These are phyloP conservation scores for Tauraco hartlaubi DNA, from an alignment of 2,797 vertebrate genomes.

Conservation along the genomic window DNA sequence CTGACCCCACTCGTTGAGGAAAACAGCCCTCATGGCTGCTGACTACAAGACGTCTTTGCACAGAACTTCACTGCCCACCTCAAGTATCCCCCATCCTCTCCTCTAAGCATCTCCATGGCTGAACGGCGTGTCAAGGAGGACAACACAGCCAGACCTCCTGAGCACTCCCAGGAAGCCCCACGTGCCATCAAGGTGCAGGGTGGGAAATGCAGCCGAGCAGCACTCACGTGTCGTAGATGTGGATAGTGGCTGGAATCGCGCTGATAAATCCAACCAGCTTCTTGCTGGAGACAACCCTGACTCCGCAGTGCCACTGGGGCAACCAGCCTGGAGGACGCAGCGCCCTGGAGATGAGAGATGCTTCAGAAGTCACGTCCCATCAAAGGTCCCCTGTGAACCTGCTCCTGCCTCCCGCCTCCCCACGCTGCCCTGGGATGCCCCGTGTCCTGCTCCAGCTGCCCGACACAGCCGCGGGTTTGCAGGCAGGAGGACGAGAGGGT, in stretches of 20 bases:
- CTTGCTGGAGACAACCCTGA: slow-evolving; percentile 95
- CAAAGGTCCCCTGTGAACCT: not conserved
- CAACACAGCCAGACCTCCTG: rapidly evolving
- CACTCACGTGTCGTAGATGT: slow-evolving; percentile 93
- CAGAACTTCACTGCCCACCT: not conserved
- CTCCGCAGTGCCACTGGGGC: slow-evolving; percentile 98
- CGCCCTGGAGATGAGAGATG: slow-evolving; percentile 83
- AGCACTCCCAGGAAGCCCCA: not conserved
- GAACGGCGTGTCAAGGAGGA: not conserved
- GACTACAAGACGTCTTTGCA: not conserved
- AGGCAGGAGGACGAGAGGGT: not conserved
- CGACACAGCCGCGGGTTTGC: rapidly evolving
- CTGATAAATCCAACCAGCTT: slow-evolving; percentile 99
- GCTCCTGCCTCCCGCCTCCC: not conserved
- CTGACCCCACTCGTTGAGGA: not conserved
- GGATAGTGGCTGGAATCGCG: slow-evolving; percentile 94
- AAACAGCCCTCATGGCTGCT: not conserved
- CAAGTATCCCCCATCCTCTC: not conserved
- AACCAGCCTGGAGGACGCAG: slow-evolving; percentile 97
- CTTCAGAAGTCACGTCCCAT: not conserved
- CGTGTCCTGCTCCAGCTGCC: not conserved
- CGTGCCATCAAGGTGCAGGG: not conserved
- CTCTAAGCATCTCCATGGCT: not conserved
- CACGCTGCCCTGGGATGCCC: not conserved
- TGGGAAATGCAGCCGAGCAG: not conserved